phyloP scores from a whole-genome alignment of 2,888 invertebrate genomes.

The Leptopilina syphax region DNA sequence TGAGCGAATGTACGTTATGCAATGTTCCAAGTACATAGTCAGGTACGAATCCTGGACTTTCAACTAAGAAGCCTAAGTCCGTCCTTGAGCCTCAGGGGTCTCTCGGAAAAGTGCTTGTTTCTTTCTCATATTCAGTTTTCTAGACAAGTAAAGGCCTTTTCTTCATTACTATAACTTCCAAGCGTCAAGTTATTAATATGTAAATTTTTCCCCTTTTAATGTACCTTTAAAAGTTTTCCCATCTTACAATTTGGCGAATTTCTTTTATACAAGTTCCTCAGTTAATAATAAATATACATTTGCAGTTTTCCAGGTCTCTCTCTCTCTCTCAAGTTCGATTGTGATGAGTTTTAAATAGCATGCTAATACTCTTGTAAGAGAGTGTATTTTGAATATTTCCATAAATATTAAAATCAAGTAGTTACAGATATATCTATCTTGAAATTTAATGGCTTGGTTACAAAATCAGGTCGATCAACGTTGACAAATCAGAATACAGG shows the following conservation, averaged over 20 bases:
- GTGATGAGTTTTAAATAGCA: not conserved
- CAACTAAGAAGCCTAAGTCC: constrained; percentile 47
- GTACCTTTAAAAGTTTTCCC: not conserved
- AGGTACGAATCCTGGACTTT: constrained; percentile 54
- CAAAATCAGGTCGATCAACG: constrained; percentile 20
- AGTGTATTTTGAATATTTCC: no score
- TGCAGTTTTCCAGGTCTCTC: no score
- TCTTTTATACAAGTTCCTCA: not conserved
- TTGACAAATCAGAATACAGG: constrained; percentile 11
- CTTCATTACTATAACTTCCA: not conserved
- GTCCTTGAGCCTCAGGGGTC: constrained; percentile 44
- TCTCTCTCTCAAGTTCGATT: no score
- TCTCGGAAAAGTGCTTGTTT: constrained; percentile 40
- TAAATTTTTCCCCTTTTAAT: constrained; percentile 5
- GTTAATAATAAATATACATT: no score
- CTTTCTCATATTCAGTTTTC: constrained; percentile 17
- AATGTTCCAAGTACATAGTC: constrained; percentile 58
- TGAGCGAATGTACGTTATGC: constrained; percentile 61
- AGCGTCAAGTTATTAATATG: not conserved
- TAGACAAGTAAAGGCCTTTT: constrained; percentile 4
- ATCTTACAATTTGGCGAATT: not conserved
- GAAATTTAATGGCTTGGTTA: not conserved
- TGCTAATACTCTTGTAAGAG: no score
- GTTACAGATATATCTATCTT: not conserved
- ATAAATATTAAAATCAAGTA: no score